phyloP scores from a whole-genome alignment of 2,888 invertebrate species.

The Ochropleura leucogaster region DNA sequence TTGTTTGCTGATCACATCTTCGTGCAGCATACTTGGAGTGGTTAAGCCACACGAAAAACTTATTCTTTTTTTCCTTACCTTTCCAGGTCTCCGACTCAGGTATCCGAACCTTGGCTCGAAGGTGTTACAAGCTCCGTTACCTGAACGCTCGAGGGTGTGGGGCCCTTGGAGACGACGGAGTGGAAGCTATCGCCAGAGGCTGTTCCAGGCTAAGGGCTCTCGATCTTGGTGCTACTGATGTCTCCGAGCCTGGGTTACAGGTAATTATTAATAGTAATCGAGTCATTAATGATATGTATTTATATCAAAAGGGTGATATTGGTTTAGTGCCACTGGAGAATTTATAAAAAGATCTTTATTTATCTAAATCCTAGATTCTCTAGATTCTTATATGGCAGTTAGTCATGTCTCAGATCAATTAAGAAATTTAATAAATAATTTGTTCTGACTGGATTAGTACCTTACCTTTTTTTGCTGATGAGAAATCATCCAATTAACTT shows the following conservation, averaged over 20 bases:
- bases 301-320: no score
- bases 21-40: background rate
- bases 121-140: constrained; percentile 97
- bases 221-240: constrained; percentile 98
- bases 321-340: background rate
- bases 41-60: background rate
- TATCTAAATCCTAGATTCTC: no score
- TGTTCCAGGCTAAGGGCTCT: constrained; percentile 96
- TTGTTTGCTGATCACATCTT: background rate
- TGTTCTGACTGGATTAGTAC: no score
- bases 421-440: no score
- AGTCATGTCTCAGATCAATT: no score
- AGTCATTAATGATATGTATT: background rate
- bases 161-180: constrained; percentile 97
- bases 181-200: constrained; percentile 95
- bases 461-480: no score
- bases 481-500: no score
- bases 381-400: no score
- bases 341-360: background rate
- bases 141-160: constrained; percentile 98
- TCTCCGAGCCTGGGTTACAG: constrained; percentile 96
- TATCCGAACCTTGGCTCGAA: constrained; percentile 95
- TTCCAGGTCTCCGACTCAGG: constrained; percentile 95
- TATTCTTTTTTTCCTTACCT: background rate
- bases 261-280: constrained; percentile 85